Conservation (phyloP, 2,888 invertebrate genomes). For the Rhabditoides inermis region DNA sequence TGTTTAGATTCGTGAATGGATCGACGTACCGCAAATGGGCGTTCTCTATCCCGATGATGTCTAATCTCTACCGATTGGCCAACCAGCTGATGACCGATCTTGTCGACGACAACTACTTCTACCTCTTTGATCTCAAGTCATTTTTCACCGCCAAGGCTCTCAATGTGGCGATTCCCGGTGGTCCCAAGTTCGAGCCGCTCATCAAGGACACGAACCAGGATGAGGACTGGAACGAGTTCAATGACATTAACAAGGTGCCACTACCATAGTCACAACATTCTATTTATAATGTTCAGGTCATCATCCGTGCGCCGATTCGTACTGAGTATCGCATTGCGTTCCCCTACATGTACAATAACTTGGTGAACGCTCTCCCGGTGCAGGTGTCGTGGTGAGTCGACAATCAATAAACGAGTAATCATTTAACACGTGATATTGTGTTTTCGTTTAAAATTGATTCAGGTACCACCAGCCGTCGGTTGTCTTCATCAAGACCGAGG, state of each 20-base stretch:
- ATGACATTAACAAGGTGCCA: slow-evolving; percentile 99
- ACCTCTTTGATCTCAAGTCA: slow-evolving; percentile 95
- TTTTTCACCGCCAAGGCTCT: slow-evolving; percentile 99
- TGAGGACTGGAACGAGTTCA: slow-evolving; percentile 99
- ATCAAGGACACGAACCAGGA: slow-evolving; percentile 97
- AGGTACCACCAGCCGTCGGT: slow-evolving; percentile 99
- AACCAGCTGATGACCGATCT: slow-evolving; percentile 95
- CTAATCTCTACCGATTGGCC: slow-evolving; percentile 88
- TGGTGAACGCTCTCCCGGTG: slow-evolving; percentile 72
- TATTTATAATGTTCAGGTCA: no score
- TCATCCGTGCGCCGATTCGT: slow-evolving; percentile 92
- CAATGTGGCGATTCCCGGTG: slow-evolving; percentile 98
- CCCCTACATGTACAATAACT: slow-evolving; percentile 93
- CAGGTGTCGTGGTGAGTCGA: slow-evolving; percentile 84
- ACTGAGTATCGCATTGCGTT: slow-evolving; percentile 99
- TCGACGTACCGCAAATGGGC: slow-evolving; percentile 94
- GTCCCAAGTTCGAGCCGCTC: slow-evolving; percentile 97
- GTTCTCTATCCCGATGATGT: slow-evolving; percentile 86
- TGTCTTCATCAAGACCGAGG: slow-evolving; percentile 98
- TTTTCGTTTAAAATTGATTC: slow-evolving; percentile 25
- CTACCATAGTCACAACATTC: no score
- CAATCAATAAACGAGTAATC: not conserved
- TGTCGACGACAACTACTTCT: slow-evolving; percentile 89
- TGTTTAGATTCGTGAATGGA: slow-evolving; percentile 75
- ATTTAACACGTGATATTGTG: not conserved